A percentile compares a stretch with the other conserved stretches of the same genome.
Conservation (phyloP, 2,888 invertebrate genomes). For the Cryptops parisi region DNA sequence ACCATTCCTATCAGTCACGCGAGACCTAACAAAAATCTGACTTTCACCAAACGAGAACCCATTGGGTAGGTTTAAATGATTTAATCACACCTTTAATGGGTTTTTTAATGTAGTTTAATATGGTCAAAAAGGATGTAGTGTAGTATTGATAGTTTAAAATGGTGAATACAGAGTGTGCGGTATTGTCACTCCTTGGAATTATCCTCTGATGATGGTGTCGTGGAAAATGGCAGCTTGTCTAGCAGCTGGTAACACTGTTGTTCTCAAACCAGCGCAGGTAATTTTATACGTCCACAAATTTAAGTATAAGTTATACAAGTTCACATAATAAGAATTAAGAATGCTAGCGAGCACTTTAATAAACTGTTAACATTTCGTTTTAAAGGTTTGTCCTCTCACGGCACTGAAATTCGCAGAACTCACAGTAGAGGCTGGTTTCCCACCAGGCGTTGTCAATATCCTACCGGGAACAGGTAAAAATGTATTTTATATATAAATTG, state of each 20-base stretch:
- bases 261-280: slow-evolving; percentile 77
- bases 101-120: background rate
- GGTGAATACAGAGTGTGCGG: slow-evolving; percentile 75
- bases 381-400: slow-evolving; percentile 65
- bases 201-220: slow-evolving; percentile 95
- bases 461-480: slow-evolving; percentile 57
- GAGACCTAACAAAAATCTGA: slow-evolving; percentile 75
- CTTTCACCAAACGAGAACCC: slow-evolving; percentile 77
- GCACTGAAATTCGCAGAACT: slow-evolving; percentile 92
- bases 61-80: slow-evolving; percentile 46
- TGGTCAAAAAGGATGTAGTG: background rate
- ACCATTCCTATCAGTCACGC: slow-evolving; percentile 89
- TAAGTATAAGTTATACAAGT: too few species aligned
- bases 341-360: background rate
- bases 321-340: too few species aligned
- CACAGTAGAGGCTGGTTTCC: slow-evolving; percentile 76
- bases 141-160: slow-evolving; percentile 5
- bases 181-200: slow-evolving; percentile 93
- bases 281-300: too few species aligned
- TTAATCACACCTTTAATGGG: too few species aligned
- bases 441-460: slow-evolving; percentile 87
- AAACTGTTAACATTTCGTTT: slow-evolving; percentile 20
- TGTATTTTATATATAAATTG: background rate
- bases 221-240: slow-evolving; percentile 98
- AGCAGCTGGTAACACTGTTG: slow-evolving; percentile 90